Percentiles rank a stretch among this genome's conserved stretches.
Conservation (phyloP, 2,888 invertebrate species). For the Pantelozetes paolii region DNA sequence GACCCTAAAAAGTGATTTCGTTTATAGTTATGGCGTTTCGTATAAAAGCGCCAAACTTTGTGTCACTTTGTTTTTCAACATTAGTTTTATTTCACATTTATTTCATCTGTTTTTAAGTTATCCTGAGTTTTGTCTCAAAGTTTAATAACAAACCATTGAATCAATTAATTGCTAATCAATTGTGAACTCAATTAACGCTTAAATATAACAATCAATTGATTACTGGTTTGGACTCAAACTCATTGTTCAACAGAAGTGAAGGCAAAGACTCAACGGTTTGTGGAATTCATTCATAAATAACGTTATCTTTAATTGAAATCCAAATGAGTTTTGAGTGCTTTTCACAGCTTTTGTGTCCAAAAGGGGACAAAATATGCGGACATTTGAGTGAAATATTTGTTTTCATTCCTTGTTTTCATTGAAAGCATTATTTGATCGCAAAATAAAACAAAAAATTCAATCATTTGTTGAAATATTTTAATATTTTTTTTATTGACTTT, state of each 20-base stretch:
- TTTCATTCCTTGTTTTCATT: neutral
- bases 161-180: too few relatives aligned
- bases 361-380: neutral
- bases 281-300: neutral
- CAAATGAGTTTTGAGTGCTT: neutral
- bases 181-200: neutral
- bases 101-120: neutral
- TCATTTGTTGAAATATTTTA: neutral
- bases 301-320: neutral
- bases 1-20: neutral
- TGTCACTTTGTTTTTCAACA: neutral
- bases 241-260: slow-evolving; percentile 12
- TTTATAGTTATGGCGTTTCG: neutral
- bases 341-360: neutral
- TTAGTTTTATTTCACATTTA: neutral
- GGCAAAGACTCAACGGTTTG: neutral
- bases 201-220: neutral
- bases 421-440: neutral
- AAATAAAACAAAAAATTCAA: neutral
- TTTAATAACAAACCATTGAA: too few relatives aligned
- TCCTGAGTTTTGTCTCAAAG: too few relatives aligned
- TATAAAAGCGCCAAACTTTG: slow-evolving; percentile 18
- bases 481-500: neutral
- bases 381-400: neutral
- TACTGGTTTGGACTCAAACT: neutral